Base-by-base conservation (phyloP, 2,797 vertebrate genomes). In the Galago senegalensis region DNA sequence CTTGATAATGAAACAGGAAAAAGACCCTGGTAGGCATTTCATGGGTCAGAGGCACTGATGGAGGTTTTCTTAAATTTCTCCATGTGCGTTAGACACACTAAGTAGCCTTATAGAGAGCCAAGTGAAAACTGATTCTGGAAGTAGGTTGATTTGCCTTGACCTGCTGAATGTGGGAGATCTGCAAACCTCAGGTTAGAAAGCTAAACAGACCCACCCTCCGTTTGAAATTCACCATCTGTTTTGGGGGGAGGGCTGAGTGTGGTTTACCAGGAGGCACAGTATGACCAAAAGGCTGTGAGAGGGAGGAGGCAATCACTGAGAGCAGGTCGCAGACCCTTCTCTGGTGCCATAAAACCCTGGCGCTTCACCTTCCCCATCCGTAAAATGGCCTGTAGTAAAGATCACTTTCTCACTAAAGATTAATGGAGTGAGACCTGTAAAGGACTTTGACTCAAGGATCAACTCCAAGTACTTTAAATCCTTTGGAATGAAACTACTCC, bases 1-100 rank as follows among this genome's bases (percentile, higher is more conserved):
- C 70, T 89, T 92, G 67, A 92, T 91, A 90, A 82, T 0, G 7
- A 87, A 87, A 61, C 34, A 89, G 86, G 80, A 82, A 76, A 94
- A 94, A 43, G 76, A 85, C 73, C 21, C 70, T 56, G 49, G 61
- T 86, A 95, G 82, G 91, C 89, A 77, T 91, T 91, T 96, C 87
- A 37, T 53, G 21, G 75, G 67, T 90, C 79, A 89, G 79, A 95
- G 61, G 46, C 56, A 85, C 21, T 73, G 91, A 37, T 4, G 40
- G 65, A 77, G 92, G 73, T 84, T 84, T 91, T 67, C 63, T 93
- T 83, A 69, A 87, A 94, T 91, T 89, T 87, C 49, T 21, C 9
- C 40, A 5, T 60, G 49, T 80, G 61, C 83, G 88, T 95, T 69
- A 72, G 53, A 93, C 11, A 83, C 8, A 31, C 14, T 76, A 43